Evolutionary conservation across 2,113 vertebrate genomes (phyloP), one percentile per base, ranked within the genome.

Genomic region (Eclectus roratus): DNA sequence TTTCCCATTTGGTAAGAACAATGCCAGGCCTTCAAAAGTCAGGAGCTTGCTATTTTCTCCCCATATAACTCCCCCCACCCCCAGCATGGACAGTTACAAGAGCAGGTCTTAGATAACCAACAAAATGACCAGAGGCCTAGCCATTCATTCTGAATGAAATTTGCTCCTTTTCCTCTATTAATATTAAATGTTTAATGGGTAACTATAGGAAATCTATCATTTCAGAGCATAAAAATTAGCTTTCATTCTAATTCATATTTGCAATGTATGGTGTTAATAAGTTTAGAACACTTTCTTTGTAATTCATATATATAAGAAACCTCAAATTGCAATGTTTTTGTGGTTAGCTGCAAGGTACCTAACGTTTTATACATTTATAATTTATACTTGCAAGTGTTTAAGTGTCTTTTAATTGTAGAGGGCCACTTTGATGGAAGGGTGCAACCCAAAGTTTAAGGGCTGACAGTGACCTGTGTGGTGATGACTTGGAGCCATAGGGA

Each of bases 351-450:
- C 68, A 91, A 93, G 85, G 49, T 85, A 77, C 33, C 46, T 80
- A 19, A 80, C 91, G 4, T 89, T 91, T 89, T 72, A 73, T n/a
- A 81, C 13, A 58, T 56, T 68, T 60, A 33, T 93, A 91, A 95
- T 88, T 90, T 65, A 58, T 78, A 79, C 76, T 88, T 0, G 1
- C 37, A 86, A 82, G 85, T 35, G 16, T 82, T 94, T 76, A 93
- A 88, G 44, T 93, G 79, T 49, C 68, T 20, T 76, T 55, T 92
- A 87, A 92, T 85, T 93, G 89, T 41, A 84, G 52, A 81, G 35
- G 9, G 37, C 19, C 29, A 52, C 29, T 89, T 66, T 74, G 43
- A 60, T 91, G 55, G 29, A 93, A 81, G 29, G 33, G 69, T 87
- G 68, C 46, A 81, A 78, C 52, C 47, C 56, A 25, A 44, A 78